Base-by-base conservation (phyloP, 2,113 vertebrate species). In the Dicaeum eximium region DNA sequence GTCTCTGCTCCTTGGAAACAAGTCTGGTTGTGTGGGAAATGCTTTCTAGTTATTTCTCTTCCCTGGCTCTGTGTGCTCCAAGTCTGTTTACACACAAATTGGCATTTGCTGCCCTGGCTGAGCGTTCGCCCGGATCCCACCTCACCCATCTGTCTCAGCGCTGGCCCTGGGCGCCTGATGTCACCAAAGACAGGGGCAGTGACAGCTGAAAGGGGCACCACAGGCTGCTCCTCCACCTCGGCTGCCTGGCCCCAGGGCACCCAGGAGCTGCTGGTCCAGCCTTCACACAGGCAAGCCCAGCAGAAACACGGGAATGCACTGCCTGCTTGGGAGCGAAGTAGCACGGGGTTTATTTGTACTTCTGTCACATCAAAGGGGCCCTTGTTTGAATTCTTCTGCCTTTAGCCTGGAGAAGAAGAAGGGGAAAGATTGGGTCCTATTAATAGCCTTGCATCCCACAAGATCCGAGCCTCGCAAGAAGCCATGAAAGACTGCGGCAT, bases 361-460 rank as follows among this genome's bases (percentile, higher is more conserved):
- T 93, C 60, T 53, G 44, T 73, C 82, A 93, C 88, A 96, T 94
- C 92, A 94, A 96, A 96, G 82, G 38, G 75, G 47, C 64, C 88
- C 93, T 96, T 96, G 95, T 95, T 73, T 92, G 90, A 94, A 74
- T 92, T 73, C 47, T 53, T 93, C 81, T 96, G 75, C 82, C 90
- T 96, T 80, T 94, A 93, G 93, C 88, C 94, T 37, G 51, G 81
- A 95, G 90, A 86, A 96, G 66, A 42, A 95, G 92, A 91, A 94
- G 86, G 88, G 64, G 92, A 80, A 90, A 80, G 93, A 96, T 90
- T 91, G 82, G 94, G 88, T 95, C 92, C 96, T 96, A 95, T 96
- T 96, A 97, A 96, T 95, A 97, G 95, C 74, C 90, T 54, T 7
- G 2, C 94, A 96, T 93, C 95, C 96, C 93, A 95, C 93, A 88